Conservation (phyloP, 2,888 invertebrate species). For the Netelia inedita region DNA sequence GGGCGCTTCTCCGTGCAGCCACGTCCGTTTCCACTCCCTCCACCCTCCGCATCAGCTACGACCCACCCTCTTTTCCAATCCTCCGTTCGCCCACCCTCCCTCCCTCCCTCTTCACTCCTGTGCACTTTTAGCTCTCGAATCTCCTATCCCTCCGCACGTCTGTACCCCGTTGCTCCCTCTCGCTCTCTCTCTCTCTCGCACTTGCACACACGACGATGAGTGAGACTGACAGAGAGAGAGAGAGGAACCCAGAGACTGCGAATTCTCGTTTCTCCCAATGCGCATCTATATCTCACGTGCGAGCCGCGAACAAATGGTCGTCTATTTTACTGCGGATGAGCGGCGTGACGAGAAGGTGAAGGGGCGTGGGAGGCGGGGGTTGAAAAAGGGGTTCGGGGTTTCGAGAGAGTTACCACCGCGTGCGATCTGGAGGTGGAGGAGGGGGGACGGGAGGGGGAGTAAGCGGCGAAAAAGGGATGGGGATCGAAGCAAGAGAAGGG, state of each 20-base stretch:
- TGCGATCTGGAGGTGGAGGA: not conserved
- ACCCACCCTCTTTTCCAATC: constrained; percentile 36
- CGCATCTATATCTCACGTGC: constrained; percentile 73
- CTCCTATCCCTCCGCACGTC: constrained; percentile 56
- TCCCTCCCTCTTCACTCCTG: constrained; percentile 57
- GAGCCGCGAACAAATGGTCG: constrained; percentile 73
- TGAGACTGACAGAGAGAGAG: not conserved
- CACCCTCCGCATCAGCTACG: constrained; percentile 40
- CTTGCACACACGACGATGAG: constrained; percentile 1
- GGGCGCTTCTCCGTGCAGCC: constrained; percentile 69
- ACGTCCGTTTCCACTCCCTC: constrained; percentile 66
- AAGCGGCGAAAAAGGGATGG: constrained; percentile 16
- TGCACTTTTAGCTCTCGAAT: constrained; percentile 61
- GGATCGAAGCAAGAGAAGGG: constrained; percentile 11
- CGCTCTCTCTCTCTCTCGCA: constrained; percentile 51
- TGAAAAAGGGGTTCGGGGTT: constrained; percentile 31
- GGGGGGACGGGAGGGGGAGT: not conserved
- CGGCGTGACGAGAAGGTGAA: constrained; percentile 67
- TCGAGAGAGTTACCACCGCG: constrained; percentile 34
- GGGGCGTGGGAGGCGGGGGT: constrained; percentile 37
- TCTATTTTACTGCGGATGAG: constrained; percentile 74
- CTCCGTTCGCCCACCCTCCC: constrained; percentile 43
- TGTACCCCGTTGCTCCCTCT: constrained; percentile 20
- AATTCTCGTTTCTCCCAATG: constrained; percentile 62
- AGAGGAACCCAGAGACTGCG: constrained; percentile 33